A percentile compares a stretch with the other conserved stretches of the same genome.
Evolutionary conservation across 2,888 invertebrate species (phyloP).

Genomic region (Clivina fossor): DNA sequence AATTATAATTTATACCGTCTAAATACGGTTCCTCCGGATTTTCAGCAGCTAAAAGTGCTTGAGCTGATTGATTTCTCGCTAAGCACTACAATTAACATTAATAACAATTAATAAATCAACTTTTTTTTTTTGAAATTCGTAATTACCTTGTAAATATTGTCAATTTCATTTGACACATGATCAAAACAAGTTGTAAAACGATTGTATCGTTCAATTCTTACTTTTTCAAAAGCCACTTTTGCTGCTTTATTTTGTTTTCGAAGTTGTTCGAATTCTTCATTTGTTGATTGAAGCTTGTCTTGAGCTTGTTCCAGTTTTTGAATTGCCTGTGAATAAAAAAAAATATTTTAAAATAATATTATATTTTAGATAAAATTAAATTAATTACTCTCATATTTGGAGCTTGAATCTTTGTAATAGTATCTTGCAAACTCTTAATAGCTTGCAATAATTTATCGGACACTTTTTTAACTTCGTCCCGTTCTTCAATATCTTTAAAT

Average conservation of each 20-base stretch:
- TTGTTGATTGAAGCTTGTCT: constrained; percentile 92
- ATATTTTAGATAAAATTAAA: too few species aligned
- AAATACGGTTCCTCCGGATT: constrained; percentile 99
- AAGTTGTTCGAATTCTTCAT: constrained; percentile 94
- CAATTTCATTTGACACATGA: constrained; percentile 97
- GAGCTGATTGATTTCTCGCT: constrained; percentile 92
- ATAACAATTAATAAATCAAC: constrained; percentile 42
- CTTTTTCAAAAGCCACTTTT: constrained; percentile 90
- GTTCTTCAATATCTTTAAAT: constrained; percentile 82
- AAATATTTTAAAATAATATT: too few species aligned
- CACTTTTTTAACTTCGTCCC: constrained; percentile 84
- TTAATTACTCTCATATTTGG: constrained; percentile 83
- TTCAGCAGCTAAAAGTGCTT: constrained; percentile 94
- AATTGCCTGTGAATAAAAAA: constrained; percentile 64
- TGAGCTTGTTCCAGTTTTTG: constrained; percentile 92
- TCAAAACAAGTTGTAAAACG: constrained; percentile 95
- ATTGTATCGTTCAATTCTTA: constrained; percentile 91
- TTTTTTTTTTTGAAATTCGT: constrained; percentile 53
- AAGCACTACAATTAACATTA: constrained; percentile 68
- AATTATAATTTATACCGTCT: constrained; percentile 99
- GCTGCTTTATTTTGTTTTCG: constrained; percentile 92
- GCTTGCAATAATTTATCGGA: constrained; percentile 81
- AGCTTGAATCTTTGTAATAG: constrained; percentile 92
- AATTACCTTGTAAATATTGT: constrained; percentile 91
- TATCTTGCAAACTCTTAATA: constrained; percentile 80